Conservation (phyloP, 1,140 invertebrate genomes). For the Eufriesea mexicana region DNA sequence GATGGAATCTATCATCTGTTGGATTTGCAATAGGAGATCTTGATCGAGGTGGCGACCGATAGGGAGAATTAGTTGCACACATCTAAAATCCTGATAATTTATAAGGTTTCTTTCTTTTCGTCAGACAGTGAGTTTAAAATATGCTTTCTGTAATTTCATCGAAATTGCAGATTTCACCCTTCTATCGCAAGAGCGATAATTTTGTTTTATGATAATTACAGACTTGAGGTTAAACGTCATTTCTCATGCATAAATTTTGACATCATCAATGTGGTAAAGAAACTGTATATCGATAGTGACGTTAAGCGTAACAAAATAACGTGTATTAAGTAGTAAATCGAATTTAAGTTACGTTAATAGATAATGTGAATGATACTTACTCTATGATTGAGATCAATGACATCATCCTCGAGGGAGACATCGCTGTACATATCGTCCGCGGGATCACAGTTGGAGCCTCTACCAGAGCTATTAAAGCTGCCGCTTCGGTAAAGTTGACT, state of each 20-base stretch:
- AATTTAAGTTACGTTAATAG: not conserved
- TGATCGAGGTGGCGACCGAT: slow-evolving; percentile 11
- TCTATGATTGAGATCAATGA: slow-evolving; percentile 94
- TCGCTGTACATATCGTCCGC: slow-evolving; percentile 96
- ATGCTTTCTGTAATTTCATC: not conserved
- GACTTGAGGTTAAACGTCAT: slow-evolving; percentile 18
- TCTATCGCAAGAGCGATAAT: not conserved
- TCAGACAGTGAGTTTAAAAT: not conserved
- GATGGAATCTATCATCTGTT: slow-evolving; percentile 22
- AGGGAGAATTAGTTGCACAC: slow-evolving; percentile 40
- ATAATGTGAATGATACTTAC: slow-evolving; percentile 81
- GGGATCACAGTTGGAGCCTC: slow-evolving; percentile 93
- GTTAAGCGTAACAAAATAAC: too few relatives aligned
- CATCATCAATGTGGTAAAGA: not conserved
- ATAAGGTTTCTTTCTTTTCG: not conserved
- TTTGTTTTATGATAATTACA: not conserved
- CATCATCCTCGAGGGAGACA: slow-evolving; percentile 94
- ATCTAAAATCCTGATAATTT: slow-evolving; percentile 36
- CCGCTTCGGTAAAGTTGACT: slow-evolving; percentile 94
- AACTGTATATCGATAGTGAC: not conserved
- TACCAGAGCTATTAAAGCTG: slow-evolving; percentile 94
- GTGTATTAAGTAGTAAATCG: not conserved
- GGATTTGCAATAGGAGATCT: not conserved
- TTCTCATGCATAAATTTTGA: not conserved
- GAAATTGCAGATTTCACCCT: too few relatives aligned